A percentile compares a stretch with the other conserved stretches of the same genome.
These are phyloP conservation scores for Myrmecobius fasciatus DNA, from an alignment of 2,113 vertebrate genomes.

Conservation along the genomic window DNA sequence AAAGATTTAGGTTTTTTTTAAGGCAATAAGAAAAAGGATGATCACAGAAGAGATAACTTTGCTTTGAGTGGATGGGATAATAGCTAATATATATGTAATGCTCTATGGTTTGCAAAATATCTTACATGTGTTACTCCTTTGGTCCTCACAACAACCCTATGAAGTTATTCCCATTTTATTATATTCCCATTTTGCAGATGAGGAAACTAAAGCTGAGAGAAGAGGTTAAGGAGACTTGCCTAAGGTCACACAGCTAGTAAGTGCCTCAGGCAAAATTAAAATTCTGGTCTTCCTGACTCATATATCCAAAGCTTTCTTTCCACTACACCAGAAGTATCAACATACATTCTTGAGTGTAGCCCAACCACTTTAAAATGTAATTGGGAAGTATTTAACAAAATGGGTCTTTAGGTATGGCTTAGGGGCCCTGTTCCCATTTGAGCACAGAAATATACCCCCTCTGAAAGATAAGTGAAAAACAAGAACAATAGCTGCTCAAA, in stretches of 20 bases:
- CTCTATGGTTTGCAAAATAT: not conserved
- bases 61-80: not conserved
- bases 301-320: not conserved
- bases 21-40: too few species aligned
- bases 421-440: too few species aligned
- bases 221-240: not conserved
- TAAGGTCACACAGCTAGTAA: too few species aligned
- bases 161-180: not conserved
- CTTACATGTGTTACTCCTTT: not conserved
- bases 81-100: not conserved
- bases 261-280: too few species aligned
- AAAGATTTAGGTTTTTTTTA: not conserved
- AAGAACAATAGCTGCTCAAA: too few species aligned
- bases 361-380: too few species aligned
- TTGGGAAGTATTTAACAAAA: too few species aligned
- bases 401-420: too few species aligned
- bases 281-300: not conserved
- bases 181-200: not conserved
- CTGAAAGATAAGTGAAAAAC: too few species aligned
- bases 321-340: too few species aligned
- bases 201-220: not conserved
- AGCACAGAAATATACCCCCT: too few species aligned
- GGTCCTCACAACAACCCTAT: not conserved
- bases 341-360: too few species aligned
- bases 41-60: not conserved